Base-by-base conservation (phyloP, 1,140 invertebrate species). In the Tenebrio molitor region DNA sequence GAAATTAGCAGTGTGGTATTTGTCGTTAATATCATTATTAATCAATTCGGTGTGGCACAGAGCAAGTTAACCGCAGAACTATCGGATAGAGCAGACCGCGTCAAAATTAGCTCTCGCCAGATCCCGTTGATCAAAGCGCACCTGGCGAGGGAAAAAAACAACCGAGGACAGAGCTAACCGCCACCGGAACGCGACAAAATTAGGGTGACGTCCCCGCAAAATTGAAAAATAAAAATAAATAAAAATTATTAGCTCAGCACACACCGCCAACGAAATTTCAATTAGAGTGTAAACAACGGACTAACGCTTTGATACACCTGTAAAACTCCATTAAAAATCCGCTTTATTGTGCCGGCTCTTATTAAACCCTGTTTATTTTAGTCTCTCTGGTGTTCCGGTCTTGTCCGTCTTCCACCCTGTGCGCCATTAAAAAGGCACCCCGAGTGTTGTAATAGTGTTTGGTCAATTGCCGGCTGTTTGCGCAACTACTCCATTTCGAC, bases 371-470 rank as follows among this genome's bases (percentile, higher is more conserved):
- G 44, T 50, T 50, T 50, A 50, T 50, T 50, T 50, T 50, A 50
- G 17, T 50, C 44, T 50, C 44, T 21, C 44, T 17, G 10, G 15
- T 21, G 44, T 50, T 50, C n/a, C 44, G 44, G 44, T 50, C n/a
- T 25, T 58, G n/a, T 29, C 50, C 50, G 39, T 21, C 62, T 16
- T 10, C 39, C 7, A 10, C 19, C 25, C 33, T 33, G 16, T 33
- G 33, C 10, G 14, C 58, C 25, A 63, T 63, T 34, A 63, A 65
- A 39, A 65, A 65, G 62, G 19, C 62, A 39, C 39, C 50, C 23
- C 62, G 39, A 65, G 62, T 36, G 62, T 65, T 41, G 15, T 65
- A 65, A 65, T 65, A 65, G 62, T 65, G 62, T 65, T 65, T 65
- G 64, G 64, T 68, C 36, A 42, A 46, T 68, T 68, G 41, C 29